These are phyloP conservation scores for Indicator indicator DNA, from an alignment of 2,113 vertebrate genomes.

Conservation along the genomic window DNA sequence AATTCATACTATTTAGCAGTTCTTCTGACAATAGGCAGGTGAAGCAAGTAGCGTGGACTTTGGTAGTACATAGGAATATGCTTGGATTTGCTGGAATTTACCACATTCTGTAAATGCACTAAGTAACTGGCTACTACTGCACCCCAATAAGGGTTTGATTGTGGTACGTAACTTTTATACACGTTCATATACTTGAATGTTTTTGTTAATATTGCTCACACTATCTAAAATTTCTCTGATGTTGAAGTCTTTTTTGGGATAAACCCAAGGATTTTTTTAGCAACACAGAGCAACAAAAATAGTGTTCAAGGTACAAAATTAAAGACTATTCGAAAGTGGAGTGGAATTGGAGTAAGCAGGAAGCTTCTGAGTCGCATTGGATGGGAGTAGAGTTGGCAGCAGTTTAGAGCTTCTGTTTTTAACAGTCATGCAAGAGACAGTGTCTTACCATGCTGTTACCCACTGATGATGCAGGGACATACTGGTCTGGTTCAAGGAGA, in stretches of 20 bases:
- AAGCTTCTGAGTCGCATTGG: background rate
- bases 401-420: background rate
- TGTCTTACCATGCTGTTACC: background rate
- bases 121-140: background rate
- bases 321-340: background rate
- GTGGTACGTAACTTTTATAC: background rate
- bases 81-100: background rate
- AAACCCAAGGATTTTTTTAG: background rate
- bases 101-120: fast-evolving
- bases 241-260: background rate
- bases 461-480: background rate
- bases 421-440: background rate
- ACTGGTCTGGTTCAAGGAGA: background rate
- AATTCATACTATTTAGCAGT: background rate
- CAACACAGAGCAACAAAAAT: background rate
- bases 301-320: background rate
- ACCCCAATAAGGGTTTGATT: background rate
- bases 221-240: background rate
- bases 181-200: background rate
- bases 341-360: background rate
- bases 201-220: background rate
- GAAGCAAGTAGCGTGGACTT: background rate
- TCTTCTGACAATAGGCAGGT: background rate
- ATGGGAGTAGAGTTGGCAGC: background rate
- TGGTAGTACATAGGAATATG: fast-evolving